These are phyloP conservation scores for Eristalinus sepulchralis DNA, from an alignment of 2,888 invertebrate genomes.

Conservation along the genomic window DNA sequence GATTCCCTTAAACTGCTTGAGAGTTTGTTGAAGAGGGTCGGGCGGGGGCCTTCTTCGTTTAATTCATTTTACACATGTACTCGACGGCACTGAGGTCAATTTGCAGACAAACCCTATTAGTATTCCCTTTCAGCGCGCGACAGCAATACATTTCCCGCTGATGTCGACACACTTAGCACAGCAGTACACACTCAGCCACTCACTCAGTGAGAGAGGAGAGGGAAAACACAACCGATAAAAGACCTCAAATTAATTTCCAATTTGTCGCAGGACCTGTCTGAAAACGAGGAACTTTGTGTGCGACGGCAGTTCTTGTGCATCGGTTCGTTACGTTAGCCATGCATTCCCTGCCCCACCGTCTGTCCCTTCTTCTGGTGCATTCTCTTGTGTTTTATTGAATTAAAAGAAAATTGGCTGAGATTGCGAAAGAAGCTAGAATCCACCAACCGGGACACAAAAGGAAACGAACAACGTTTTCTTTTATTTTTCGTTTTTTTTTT, in stretches of 20 bases:
- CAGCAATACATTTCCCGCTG: slow-evolving; percentile 47
- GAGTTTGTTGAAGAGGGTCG: background rate
- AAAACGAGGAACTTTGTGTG: slow-evolving; percentile 13
- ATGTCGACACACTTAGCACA: slow-evolving; percentile 36
- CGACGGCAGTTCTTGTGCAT: slow-evolving; percentile 31
- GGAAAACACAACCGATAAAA: slow-evolving; percentile 52
- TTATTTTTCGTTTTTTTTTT: slow-evolving; percentile 43
- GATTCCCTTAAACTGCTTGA: background rate
- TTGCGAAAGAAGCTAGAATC: slow-evolving; percentile 54
- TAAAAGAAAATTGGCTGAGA: slow-evolving; percentile 71
- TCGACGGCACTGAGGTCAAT: background rate
- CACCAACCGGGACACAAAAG: slow-evolving; percentile 14
- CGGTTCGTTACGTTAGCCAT: background rate
- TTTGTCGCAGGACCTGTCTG: slow-evolving; percentile 53
- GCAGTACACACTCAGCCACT: slow-evolving; percentile 12
- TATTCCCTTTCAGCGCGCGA: slow-evolving; percentile 31
- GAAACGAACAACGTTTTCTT: slow-evolving; percentile 26
- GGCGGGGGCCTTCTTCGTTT: background rate
- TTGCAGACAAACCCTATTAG: slow-evolving; percentile 26
- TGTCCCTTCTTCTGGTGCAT: slow-evolving; percentile 20
- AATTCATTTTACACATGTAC: slow-evolving; percentile 10
- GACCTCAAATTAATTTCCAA: slow-evolving; percentile 67
- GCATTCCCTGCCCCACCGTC: background rate
- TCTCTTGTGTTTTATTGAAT: slow-evolving; percentile 68
- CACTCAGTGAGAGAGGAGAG: background rate